Percentiles rank a stretch among this genome's conserved stretches.
phyloP scores from a whole-genome alignment of 1,140 invertebrate genomes.

The Colletes latitarsis region DNA sequence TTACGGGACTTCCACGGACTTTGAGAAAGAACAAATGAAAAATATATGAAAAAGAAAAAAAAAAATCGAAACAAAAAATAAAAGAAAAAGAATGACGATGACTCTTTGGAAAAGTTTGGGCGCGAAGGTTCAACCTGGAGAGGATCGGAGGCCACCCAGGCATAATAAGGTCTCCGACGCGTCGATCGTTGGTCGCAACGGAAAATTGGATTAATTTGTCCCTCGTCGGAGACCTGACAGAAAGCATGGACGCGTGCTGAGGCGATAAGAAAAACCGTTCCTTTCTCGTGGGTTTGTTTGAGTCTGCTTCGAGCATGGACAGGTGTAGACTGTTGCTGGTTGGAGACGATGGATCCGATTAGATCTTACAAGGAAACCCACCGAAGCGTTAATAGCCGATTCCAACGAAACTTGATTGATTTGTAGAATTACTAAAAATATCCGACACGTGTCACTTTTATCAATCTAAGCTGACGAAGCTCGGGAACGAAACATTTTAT shows the following conservation, averaged over 20 bases:
- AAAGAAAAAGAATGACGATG: no score
- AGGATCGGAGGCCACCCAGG: no score
- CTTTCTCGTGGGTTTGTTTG: neutral
- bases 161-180: no score
- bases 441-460: no score
- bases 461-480: no score
- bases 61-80: neutral
- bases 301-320: neutral
- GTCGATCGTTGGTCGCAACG: neutral
- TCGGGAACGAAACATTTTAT: no score
- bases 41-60: neutral
- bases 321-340: neutral
- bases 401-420: no score
- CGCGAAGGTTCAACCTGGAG: no score
- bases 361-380: neutral
- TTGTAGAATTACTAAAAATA: no score
- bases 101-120: no score
- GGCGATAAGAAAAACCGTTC: neutral
- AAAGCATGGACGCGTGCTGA: neutral
- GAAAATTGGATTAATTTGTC: conserved; percentile 11
- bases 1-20: neutral
- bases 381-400: no score
- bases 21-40: neutral
- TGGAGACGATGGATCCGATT: neutral
- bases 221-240: neutral